Base-by-base conservation (phyloP, 2,113 vertebrate genomes). In the Ranitomeya variabilis region DNA sequence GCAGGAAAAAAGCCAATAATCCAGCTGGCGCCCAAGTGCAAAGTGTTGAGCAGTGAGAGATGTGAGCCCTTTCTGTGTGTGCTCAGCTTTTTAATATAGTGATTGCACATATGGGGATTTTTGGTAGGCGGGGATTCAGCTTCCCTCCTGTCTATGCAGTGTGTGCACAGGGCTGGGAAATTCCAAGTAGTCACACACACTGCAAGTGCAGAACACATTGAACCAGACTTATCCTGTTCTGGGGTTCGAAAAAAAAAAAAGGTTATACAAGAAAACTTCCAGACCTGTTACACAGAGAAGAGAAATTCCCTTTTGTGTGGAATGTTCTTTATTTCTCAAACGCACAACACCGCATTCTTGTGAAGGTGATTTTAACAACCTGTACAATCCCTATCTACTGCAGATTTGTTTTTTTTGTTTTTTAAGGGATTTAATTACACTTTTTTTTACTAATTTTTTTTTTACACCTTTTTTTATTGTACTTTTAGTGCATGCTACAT, bases 221-320 rank as follows among this genome's bases (percentile, higher is more conserved):
- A 83, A 83, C 87, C 69, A 77, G 87, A 83, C 31, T 1, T 21
- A 88, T 26, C 87, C 87, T 83, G 87, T 88, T 83, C 80, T 67
- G 16, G 16, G n/a, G n/a, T 37, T 54, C 37, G 31, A 62, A 18
- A 51, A 76, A 52, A n/a, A 83, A 71, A 9, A 31, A 18, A 67
- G 6, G n/a, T 60, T 31, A 31, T 18, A 19, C n/a, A 51, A 85
- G 45, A 87, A 87, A 87, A 87, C 86, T 79, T 87, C 86, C 86
- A 80, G 8, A 67, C 4, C 37, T 23, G 9, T 31, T 37, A 54
- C 54, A 80, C 37, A 45, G 64, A 52, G 23, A 66, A 14, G 23
- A 83, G 55, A 88, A 88, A 83, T 83, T 83, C 87, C 87, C 87
- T 76, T 64, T 13, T 71, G 12, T 59, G 18, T 26, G 76, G 86